Evolutionary conservation across 2,888 invertebrate genomes (phyloP), one percentile per base, ranked within the genome.

Genomic region (Melanophora roralis): DNA sequence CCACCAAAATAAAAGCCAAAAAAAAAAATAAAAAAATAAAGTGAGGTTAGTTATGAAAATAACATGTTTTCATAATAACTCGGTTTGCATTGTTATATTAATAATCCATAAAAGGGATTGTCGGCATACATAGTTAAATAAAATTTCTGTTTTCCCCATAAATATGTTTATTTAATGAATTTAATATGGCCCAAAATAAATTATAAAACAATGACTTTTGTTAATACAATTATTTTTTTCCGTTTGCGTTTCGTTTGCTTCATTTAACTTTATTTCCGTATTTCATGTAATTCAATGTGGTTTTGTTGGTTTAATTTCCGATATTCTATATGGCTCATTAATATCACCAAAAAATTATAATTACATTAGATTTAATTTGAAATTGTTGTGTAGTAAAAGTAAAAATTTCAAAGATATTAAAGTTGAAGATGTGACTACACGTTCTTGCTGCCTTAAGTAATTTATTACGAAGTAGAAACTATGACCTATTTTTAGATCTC

Each of bases 201-300:
- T 72, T 62, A 53, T 45, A 23, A 72, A 72, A 72, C 55, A 64
- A 64, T 55, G 36, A 11, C 14, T 55, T 53, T 53, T 53, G 32
- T 53, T 53, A 62, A 62, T 45, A 23, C 27, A 27, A 5, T 27
- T 6, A 27, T 27, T 27, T 27, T 27, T 27, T 27, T 27, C 27
- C 3, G 27, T 27, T 27, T 27, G 34, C 16, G 62, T 45, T 75
- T 75, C 49, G 60, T 64, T 68, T 76, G 80, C 80, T 68, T 80
- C 80, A 80, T 76, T 80, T 57, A 73, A 57, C 64, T 64, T 68
- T 73, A 80, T 80, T 80, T 80, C 80, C 80, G 80, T 72, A 72
- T 57, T 62, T 65, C 59, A 67, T 67, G 14, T 23, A 67, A 67
- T 67, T 40, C 59, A 59, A 43, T 51, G 67, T 51, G 59, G 38